Evolutionary conservation across 2,113 vertebrate genomes (phyloP), one percentile per base, ranked within the genome.

Genomic region (Gallinago undulata): DNA sequence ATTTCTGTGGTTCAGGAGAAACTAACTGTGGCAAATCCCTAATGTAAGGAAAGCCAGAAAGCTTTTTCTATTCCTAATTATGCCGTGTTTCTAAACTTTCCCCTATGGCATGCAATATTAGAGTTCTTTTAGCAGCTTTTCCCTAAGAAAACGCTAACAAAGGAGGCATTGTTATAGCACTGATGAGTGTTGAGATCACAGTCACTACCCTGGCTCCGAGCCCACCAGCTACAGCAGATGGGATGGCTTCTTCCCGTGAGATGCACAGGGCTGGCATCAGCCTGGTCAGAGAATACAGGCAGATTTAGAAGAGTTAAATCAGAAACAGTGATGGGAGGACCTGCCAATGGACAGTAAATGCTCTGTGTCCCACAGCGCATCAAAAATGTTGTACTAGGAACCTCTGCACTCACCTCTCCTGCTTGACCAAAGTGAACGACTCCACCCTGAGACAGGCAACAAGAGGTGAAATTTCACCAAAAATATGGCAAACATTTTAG

Each of bases 1-100:
- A 87, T 76, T 70, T 94, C 73, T 90, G 81, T 84, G 89, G 86
- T 56, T 92, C 82, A 87, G 68, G 78, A 92, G 78, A 87, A 92
- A 80, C 73, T 63, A 67, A 84, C 63, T 92, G 85, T 66, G 74
- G 63, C 83, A 76, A 84, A 87, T 80, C 86, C 68, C 77, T 39
- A 21, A 60, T 2, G 56, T 17, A 80, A 92, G 53, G 68, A 51
- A 80, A 90, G 63, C 27, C 73, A 80, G 69, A 80, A 83, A 84
- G 92, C 68, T 87, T 94, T 80, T 84, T 67, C 78, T 92, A 10
- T 45, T 47, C 82, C 89, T 92, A 76, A 84, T 92, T 80, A 76
- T 13, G 14, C 83, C 8, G 50, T n/a, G 57, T 75, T 70, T 72
- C 82, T 87, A 87, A 90, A 80, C 82, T 87, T 92, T 92, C 78